phyloP scores from a whole-genome alignment of 2,113 vertebrate genomes.

The Syngnathus floridae region DNA sequence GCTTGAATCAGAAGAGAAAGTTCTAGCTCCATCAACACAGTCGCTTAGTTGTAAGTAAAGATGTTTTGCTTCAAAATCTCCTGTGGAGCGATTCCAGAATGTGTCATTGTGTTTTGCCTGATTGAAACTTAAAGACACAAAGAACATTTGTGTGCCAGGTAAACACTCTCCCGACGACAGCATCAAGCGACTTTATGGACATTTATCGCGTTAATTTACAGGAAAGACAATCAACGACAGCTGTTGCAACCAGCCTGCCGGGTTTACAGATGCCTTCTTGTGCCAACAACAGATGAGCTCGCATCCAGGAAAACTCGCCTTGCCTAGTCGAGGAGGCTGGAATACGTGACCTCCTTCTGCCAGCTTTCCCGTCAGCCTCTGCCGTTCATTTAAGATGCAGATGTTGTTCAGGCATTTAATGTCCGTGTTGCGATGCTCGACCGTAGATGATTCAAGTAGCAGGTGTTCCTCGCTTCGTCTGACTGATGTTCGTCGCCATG shows the following conservation, averaged over 20 bases:
- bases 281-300: conserved; percentile 29
- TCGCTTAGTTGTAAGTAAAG: not conserved
- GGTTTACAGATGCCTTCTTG: conserved; percentile 13
- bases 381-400: conserved; percentile 14
- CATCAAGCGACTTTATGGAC: conserved; percentile 6
- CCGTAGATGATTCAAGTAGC: conserved; percentile 9
- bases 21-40: not conserved
- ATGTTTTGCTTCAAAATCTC: not conserved
- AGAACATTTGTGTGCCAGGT: not conserved
- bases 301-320: conserved; percentile 10
- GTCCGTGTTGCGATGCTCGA: not conserved
- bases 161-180: not conserved
- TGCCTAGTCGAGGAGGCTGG: conserved; percentile 7
- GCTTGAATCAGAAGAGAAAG: not conserved
- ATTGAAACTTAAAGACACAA: conserved; percentile 1
- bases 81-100: not conserved
- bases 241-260: conserved; percentile 22
- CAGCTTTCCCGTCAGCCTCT: conserved; percentile 1
- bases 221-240: conserved; percentile 19
- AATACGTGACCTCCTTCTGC: conserved; percentile 10
- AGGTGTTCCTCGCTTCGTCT: conserved; percentile 13
- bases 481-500: conserved; percentile 13
- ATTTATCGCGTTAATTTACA: conserved; percentile 24
- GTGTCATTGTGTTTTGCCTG: not conserved
- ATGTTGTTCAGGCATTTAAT: conserved; percentile 10